Evolutionary conservation across 2,113 vertebrate species (phyloP).

Genomic region (Xyrauchen texanus): DNA sequence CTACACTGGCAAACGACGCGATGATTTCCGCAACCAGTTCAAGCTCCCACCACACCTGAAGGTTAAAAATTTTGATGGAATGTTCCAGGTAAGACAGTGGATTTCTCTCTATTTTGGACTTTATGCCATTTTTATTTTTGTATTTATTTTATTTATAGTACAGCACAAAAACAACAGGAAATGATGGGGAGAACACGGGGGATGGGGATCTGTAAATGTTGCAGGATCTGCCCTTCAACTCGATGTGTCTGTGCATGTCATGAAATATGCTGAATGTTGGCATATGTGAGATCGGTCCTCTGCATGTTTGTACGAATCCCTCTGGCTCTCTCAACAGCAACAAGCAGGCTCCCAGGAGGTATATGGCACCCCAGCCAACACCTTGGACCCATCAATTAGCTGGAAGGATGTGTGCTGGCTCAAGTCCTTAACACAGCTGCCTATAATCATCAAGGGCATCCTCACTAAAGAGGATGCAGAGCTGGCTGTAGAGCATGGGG

Average conservation of each 20-base stretch:
- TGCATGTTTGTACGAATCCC: constrained; percentile 6
- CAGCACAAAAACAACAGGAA: no score
- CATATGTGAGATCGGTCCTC: background rate
- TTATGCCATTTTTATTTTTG: no score
- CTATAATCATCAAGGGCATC: constrained; percentile 95
- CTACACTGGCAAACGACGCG: constrained; percentile 82
- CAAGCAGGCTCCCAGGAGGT: constrained; percentile 57
- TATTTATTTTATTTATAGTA: no score
- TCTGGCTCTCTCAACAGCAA: constrained; percentile 64
- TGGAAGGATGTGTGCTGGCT: constrained; percentile 92
- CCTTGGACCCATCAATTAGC: constrained; percentile 81
- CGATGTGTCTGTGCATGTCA: no score
- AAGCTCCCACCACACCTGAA: constrained; percentile 79
- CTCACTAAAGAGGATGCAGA: constrained; percentile 95
- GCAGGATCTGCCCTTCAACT: no score
- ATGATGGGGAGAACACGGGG: no score
- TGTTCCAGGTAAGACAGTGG: constrained; percentile 77
- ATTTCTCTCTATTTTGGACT: no score
- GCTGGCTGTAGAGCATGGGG: constrained; percentile 85
- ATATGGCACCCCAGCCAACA: constrained; percentile 75
- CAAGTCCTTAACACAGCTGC: constrained; percentile 83
- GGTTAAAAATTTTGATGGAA: constrained; percentile 82
- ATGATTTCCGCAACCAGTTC: constrained; percentile 85
- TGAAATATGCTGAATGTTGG: no score
- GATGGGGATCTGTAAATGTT: no score